phyloP scores from a whole-genome alignment of 2,113 vertebrate species.

The Heteronetta atricapilla region DNA sequence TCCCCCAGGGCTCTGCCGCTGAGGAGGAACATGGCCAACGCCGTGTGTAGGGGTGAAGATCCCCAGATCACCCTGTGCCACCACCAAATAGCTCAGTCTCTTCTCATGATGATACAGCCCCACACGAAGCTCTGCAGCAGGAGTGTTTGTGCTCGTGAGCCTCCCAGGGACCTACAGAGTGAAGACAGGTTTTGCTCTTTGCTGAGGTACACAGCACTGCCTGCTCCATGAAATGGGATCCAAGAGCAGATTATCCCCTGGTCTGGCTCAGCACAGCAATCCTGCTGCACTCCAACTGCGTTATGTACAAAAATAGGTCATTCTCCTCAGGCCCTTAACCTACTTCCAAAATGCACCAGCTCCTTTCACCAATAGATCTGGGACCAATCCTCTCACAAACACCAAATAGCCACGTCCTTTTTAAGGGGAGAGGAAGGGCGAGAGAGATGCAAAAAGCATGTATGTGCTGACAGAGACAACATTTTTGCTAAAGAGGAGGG shows the following conservation, averaged over 20 bases:
- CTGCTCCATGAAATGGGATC: not conserved
- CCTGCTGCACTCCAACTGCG: not conserved
- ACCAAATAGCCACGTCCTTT: not conserved
- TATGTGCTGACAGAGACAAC: not conserved
- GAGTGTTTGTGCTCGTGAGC: not conserved
- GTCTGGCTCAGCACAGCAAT: not conserved
- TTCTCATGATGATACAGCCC: accelerated
- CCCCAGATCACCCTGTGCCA: not conserved
- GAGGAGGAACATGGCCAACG: not conserved
- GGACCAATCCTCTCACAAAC: not conserved
- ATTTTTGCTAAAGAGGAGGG: conserved; percentile 30
- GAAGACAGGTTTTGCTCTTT: not conserved
- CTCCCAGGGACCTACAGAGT: not conserved
- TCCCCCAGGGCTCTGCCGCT: not conserved
- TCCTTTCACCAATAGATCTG: not conserved
- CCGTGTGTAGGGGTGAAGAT: not conserved
- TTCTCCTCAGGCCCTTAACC: conserved; percentile 46
- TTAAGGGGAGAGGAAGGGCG: not conserved
- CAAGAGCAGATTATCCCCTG: not conserved
- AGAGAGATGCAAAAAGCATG: not conserved
- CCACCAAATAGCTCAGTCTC: not conserved
- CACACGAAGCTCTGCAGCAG: not conserved
- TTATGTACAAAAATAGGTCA: conserved; percentile 54
- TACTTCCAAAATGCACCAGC: conserved; percentile 21
- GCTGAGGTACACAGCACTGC: not conserved